A percentile compares a stretch with the other conserved stretches of the same genome.
Evolutionary conservation across 2,113 vertebrate genomes (phyloP).

Genomic region (Naja naja): DNA sequence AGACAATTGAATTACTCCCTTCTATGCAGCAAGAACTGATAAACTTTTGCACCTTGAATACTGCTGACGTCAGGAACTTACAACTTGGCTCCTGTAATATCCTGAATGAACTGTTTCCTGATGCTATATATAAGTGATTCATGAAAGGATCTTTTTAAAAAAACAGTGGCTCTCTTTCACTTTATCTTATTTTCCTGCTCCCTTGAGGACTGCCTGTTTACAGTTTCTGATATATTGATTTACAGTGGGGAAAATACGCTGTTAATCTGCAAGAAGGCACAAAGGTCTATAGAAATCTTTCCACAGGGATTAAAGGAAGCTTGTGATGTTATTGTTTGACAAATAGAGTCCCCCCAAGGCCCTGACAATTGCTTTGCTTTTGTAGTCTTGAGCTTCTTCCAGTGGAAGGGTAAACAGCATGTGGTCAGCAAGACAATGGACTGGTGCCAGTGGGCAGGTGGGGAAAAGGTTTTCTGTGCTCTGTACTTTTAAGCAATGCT

Average conservation of each 20-base stretch:
- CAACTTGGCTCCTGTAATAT: not conserved
- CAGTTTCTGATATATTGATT: conserved; percentile 5
- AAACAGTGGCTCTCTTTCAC: not conserved
- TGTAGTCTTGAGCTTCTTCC: not conserved
- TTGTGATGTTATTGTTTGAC: not conserved
- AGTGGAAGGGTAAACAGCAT: not conserved
- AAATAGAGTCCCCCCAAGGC: no score
- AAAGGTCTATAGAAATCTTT: not conserved
- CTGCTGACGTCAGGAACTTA: not conserved
- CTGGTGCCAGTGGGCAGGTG: not conserved
- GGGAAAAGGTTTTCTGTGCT: not conserved
- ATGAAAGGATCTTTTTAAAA: not conserved
- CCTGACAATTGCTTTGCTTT: not conserved
- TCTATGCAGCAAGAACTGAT: not conserved
- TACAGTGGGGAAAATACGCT: not conserved
- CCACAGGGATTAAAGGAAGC: not conserved
- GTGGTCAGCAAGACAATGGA: no score
- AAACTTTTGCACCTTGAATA: not conserved
- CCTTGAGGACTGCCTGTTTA: not conserved
- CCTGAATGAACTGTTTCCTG: not conserved
- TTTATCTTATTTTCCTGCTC: conserved; percentile 8
- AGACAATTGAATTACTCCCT: not conserved
- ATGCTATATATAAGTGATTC: not conserved
- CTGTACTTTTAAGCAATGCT: not conserved
- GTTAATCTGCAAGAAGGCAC: not conserved